Evolutionary conservation across 2,797 vertebrate genomes (phyloP).

Genomic region (Pantherophis vulpinus): DNA sequence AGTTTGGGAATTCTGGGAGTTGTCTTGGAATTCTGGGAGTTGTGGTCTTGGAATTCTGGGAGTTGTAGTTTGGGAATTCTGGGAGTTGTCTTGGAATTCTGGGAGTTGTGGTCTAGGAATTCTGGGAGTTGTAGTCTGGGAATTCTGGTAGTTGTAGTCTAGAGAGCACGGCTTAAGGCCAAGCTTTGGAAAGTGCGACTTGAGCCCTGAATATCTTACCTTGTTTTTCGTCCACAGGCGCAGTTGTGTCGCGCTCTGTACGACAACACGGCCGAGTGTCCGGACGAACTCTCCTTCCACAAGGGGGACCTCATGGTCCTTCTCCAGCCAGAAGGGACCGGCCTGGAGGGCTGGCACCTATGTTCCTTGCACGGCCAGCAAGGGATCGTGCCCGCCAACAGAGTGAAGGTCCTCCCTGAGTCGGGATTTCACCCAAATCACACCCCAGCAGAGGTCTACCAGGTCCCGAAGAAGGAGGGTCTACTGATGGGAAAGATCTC

Average conservation of each 20-base stretch:
- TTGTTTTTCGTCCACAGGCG: constrained; percentile 68
- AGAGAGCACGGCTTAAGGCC: neutral
- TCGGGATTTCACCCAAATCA: constrained; percentile 31
- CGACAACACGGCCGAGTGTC: constrained; percentile 89
- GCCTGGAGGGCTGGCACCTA: constrained; percentile 88
- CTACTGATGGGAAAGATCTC: constrained; percentile 12
- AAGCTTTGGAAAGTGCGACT: neutral
- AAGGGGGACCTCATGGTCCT: constrained; percentile 91
- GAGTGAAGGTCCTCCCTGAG: constrained; percentile 82
- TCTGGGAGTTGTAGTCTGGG: too few species aligned
- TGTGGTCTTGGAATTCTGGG: too few species aligned
- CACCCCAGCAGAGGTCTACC: constrained; percentile 24
- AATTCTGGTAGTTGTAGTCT: too few species aligned
- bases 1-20: too few species aligned
- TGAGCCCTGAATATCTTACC: neutral
- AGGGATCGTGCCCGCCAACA: constrained; percentile 89
- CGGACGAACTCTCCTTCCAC: constrained; percentile 88
- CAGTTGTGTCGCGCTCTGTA: constrained; percentile 89
- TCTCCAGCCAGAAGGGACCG: constrained; percentile 79
- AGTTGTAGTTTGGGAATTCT: too few species aligned
- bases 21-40: too few species aligned
- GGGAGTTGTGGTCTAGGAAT: too few species aligned
- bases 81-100: too few species aligned
- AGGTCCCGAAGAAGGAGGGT: constrained; percentile 19
- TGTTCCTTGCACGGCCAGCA: constrained; percentile 88